phyloP scores from a whole-genome alignment of 2,113 vertebrate genomes.

The Rousettus leschenaultii region DNA sequence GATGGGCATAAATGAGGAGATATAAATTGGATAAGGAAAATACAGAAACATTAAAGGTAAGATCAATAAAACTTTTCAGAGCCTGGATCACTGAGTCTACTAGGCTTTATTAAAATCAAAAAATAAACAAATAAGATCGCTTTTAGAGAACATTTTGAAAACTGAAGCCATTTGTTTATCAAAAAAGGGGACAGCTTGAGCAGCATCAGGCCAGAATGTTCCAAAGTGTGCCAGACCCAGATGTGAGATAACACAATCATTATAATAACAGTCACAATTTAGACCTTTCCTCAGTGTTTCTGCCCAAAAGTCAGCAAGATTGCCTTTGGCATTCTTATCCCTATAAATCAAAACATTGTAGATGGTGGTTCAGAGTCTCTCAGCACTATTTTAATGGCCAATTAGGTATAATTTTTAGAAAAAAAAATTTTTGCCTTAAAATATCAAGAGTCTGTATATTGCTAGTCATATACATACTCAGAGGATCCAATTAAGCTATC shows the following conservation, averaged over 20 bases:
- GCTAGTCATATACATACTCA: neutral
- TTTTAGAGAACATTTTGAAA: conserved; percentile 54
- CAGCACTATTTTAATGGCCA: neutral
- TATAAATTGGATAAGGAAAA: neutral
- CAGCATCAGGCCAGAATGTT: neutral
- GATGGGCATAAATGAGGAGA: neutral
- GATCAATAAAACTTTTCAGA: neutral
- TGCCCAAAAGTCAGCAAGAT: neutral
- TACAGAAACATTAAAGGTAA: neutral
- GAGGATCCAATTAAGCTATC: neutral
- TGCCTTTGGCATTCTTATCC: neutral
- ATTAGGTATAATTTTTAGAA: neutral
- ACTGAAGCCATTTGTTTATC: conserved; percentile 48
- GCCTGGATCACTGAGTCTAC: neutral
- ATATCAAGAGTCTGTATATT: neutral
- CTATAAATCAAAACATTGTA: neutral
- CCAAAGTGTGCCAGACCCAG: neutral
- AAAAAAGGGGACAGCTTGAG: neutral
- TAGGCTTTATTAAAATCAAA: neutral
- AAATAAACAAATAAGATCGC: neutral
- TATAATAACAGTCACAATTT: neutral
- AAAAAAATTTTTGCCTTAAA: neutral
- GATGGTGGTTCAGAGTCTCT: neutral
- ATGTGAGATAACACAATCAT: conserved; percentile 12
- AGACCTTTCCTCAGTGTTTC: neutral